These are phyloP conservation scores for Syngnathus rostellatus DNA, from an alignment of 2,797 vertebrate species.

Conservation along the genomic window DNA sequence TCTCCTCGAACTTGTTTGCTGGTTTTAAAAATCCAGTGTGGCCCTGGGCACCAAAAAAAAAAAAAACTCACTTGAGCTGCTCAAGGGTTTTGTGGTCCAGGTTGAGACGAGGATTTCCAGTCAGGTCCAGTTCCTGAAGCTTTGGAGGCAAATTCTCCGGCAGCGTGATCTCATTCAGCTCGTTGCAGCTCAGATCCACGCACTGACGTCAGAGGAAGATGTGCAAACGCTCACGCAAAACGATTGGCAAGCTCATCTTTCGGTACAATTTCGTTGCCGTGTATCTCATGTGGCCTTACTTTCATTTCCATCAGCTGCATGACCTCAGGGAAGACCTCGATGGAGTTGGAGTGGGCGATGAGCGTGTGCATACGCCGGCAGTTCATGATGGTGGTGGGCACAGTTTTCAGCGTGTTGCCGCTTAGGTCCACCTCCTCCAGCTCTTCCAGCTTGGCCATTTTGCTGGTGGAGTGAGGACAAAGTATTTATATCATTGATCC, in stretches of 20 bases:
- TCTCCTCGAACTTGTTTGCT: too few species aligned
- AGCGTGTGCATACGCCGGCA: constrained; percentile 92
- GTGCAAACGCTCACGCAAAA: neutral
- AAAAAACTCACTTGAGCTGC: constrained; percentile 82
- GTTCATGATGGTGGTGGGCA: constrained; percentile 92
- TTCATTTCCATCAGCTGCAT: constrained; percentile 97
- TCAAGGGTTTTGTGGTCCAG: constrained; percentile 94
- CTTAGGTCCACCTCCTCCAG: constrained; percentile 94
- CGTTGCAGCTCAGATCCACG: constrained; percentile 96
- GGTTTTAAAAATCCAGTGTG: too few species aligned
- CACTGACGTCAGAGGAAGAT: constrained; percentile 66
- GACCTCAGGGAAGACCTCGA: constrained; percentile 95
- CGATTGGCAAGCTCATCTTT: neutral
- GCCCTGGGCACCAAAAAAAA: neutral
- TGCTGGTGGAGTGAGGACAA: constrained; percentile 62
- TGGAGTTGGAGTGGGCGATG: constrained; percentile 91
- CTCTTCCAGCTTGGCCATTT: constrained; percentile 98
- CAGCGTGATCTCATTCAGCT: constrained; percentile 84
- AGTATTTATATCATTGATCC: neutral
- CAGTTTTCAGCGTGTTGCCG: constrained; percentile 91
- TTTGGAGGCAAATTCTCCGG: constrained; percentile 94
- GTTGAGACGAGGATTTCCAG: constrained; percentile 88
- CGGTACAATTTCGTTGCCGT: neutral
- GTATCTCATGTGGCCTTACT: constrained; percentile 55
- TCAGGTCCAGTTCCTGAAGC: constrained; percentile 93